phyloP scores from a whole-genome alignment of 2,888 invertebrate genomes.

The Stictocephala bisonia region DNA sequence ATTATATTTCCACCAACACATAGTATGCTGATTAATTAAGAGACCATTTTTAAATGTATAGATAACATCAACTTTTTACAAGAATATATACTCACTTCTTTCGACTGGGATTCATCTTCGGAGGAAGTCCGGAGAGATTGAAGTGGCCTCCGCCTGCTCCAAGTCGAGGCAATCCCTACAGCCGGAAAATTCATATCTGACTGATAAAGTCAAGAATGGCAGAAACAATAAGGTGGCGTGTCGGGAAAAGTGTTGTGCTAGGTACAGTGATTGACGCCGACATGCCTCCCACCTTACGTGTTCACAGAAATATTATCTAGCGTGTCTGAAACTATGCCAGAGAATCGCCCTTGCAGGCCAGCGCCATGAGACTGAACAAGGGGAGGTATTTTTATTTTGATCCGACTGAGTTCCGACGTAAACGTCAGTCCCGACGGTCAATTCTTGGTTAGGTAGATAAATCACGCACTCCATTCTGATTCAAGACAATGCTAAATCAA shows the following conservation, averaged over 20 bases:
- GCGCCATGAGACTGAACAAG: too few relatives aligned
- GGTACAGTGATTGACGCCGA: conserved; percentile 33
- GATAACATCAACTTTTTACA: too few relatives aligned
- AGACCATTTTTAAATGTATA: too few relatives aligned
- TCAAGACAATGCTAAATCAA: too few relatives aligned
- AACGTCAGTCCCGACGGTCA: too few relatives aligned
- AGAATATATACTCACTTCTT: conserved; percentile 36
- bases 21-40: too few relatives aligned
- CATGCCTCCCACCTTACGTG: conserved; percentile 24
- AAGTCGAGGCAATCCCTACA: conserved; percentile 10
- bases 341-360: too few relatives aligned
- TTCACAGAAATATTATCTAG: conserved; percentile 27
- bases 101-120: not conserved
- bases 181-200: conserved; percentile 34
- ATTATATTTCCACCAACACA: too few relatives aligned
- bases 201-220: not conserved
- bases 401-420: too few relatives aligned
- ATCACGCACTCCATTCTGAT: too few relatives aligned
- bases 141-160: conserved; percentile 7
- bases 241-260: conserved; percentile 31
- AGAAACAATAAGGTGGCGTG: conserved; percentile 12
- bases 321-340: conserved; percentile 18
- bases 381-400: too few relatives aligned
- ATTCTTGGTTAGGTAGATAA: too few relatives aligned
- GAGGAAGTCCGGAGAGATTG: not conserved